These are phyloP conservation scores for Hypocryptadius cinnamomeus DNA, from an alignment of 2,113 vertebrate genomes.

Conservation along the genomic window DNA sequence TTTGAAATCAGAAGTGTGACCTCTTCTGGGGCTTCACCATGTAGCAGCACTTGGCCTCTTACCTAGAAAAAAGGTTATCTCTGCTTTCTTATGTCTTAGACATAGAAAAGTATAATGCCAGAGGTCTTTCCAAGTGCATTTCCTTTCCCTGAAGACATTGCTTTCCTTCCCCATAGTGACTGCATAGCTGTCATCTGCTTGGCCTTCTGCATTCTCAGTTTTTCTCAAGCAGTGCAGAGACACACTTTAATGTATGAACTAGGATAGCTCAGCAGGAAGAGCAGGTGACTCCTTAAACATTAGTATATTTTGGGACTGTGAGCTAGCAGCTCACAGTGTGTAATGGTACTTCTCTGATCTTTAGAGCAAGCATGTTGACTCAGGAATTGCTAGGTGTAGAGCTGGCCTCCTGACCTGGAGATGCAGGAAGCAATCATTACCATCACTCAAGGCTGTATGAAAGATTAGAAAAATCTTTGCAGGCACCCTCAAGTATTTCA, in stretches of 20 bases:
- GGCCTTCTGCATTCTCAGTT: neutral
- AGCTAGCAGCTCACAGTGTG: neutral
- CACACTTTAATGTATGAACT: fast-evolving
- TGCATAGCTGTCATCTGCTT: neutral
- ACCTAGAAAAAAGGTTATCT: neutral
- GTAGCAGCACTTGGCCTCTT: neutral
- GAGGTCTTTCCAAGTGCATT: neutral
- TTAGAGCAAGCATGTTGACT: neutral
- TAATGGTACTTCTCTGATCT: neutral
- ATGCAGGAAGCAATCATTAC: neutral
- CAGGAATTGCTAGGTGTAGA: neutral
- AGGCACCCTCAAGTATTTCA: neutral
- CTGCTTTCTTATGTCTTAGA: neutral
- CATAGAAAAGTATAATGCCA: neutral
- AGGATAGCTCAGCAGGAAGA: neutral
- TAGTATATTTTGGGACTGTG: neutral
- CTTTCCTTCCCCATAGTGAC: neutral
- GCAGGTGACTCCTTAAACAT: neutral
- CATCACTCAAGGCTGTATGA: neutral
- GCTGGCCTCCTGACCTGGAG: neutral
- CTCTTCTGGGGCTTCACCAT: neutral
- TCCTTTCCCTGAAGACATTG: neutral
- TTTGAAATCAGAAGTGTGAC: neutral
- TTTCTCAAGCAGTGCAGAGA: neutral
- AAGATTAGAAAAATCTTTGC: constrained; percentile 24